phyloP scores from a whole-genome alignment of 2,797 vertebrate species.

The Sebastolobus altivelis region DNA sequence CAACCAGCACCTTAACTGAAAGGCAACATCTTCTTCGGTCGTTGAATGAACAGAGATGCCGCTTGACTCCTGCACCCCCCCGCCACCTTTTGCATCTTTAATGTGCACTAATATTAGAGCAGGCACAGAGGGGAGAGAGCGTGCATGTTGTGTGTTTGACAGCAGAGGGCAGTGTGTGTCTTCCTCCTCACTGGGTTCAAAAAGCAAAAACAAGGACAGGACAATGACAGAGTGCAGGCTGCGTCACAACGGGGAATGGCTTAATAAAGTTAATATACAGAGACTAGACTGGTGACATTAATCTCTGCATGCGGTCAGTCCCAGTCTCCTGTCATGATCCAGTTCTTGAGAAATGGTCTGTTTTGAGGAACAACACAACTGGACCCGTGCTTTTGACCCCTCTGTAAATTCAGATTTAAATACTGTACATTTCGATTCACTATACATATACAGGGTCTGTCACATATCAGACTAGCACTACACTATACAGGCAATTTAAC shows the following conservation, averaged over 20 bases:
- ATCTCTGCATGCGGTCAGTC: conserved; percentile 48
- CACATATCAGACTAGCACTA: neutral
- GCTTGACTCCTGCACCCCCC: conserved; percentile 10
- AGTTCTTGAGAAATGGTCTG: conserved; percentile 11
- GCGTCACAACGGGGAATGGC: conserved; percentile 29
- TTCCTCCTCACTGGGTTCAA: conserved; percentile 41
- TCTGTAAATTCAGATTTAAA: conserved; percentile 22
- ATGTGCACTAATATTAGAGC: conserved; percentile 49
- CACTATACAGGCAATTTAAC: conserved; percentile 11
- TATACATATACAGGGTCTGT: conserved; percentile 13
- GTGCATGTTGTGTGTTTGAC: conserved; percentile 69
- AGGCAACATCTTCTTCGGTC: conserved; percentile 22
- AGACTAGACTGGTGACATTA: conserved; percentile 45
- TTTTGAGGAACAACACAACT: conserved; percentile 17
- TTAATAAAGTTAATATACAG: conserved; percentile 44
- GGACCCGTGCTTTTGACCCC: neutral
- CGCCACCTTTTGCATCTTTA: conserved; percentile 32
- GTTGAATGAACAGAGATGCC: conserved; percentile 22
- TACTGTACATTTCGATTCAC: conserved; percentile 15
- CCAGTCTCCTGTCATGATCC: conserved; percentile 18
- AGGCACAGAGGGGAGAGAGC: conserved; percentile 1
- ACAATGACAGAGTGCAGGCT: conserved; percentile 47
- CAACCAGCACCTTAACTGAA: conserved; percentile 32
- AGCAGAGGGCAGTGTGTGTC: conserved; percentile 78
- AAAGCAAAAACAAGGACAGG: conserved; percentile 46